A percentile compares a stretch with the other conserved stretches of the same genome.
Evolutionary conservation across 2,113 vertebrate genomes (phyloP).

Genomic region (Sterna hirundo): DNA sequence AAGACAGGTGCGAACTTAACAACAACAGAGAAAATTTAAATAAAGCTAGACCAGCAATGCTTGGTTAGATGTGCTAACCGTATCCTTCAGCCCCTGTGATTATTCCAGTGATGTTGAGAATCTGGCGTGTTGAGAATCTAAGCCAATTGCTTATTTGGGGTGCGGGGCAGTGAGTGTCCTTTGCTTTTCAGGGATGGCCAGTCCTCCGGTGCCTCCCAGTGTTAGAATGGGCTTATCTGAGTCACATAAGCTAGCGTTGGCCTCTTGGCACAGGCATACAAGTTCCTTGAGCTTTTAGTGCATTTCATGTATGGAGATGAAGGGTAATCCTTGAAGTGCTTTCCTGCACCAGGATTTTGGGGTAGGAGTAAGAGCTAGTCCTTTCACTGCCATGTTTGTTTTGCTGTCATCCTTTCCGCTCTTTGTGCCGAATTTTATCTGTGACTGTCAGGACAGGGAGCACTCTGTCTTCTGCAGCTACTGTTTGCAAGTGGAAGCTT

Average conservation of each 20-base stretch:
- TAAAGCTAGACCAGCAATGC: neutral
- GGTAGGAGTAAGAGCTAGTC: neutral
- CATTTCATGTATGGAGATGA: neutral
- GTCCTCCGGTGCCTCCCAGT: neutral
- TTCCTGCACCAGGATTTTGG: neutral
- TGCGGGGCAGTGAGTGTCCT: neutral
- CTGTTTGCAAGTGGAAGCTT: neutral
- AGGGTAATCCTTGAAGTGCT: neutral
- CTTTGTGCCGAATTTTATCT: neutral
- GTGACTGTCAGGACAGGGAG: neutral
- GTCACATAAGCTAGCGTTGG: neutral
- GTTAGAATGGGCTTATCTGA: neutral
- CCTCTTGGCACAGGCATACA: neutral
- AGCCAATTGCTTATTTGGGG: neutral
- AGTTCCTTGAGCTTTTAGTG: neutral
- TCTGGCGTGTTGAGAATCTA: neutral
- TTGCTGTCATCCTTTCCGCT: neutral
- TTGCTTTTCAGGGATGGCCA: neutral
- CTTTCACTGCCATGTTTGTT: neutral
- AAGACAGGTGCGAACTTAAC: constrained; percentile 76
- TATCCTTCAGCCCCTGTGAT: neutral
- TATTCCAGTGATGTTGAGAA: neutral
- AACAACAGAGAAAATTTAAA: neutral
- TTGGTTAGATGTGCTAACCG: neutral
- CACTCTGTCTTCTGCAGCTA: neutral